Base-by-base conservation (phyloP, 2,113 vertebrate species). In the Podiceps cristatus region DNA sequence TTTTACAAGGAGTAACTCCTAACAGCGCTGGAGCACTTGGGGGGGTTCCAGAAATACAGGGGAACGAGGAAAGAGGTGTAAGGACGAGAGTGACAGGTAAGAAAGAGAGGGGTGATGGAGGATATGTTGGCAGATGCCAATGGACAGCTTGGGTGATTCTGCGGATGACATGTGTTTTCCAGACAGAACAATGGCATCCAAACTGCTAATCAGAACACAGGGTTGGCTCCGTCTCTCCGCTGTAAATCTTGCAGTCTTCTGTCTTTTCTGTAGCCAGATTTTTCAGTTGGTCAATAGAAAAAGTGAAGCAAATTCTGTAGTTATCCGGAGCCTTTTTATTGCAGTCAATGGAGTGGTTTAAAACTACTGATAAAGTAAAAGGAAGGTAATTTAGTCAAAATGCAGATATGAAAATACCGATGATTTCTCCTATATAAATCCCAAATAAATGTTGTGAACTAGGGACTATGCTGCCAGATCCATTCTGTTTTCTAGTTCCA, bases 121-220 rank as follows among this genome's bases (percentile, higher is more conserved):
- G 81, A 88, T 95, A 79, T 88, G 78, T 75, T 95, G 95, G 96
- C 94, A 95, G 95, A 95, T 94, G 91, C 86, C 88, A 96, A 86
- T 75, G 92, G 96, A 97, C 97, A 97, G 95, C 95, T 96, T 97
- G 93, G 96, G 96, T 94, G 94, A 93, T 91, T 97, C 93, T 94
- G 84, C 5, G 44, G 93, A 63, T 96, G 94, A 96, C 94, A 95
- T 96, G 96, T 97, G 95, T 97, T 97, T 97, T 97, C 95, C 94
- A 96, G 96, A 93, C 96, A 96, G 95, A 96, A 96, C 89, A 97
- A 96, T 95, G 94, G 94, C 93, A 97, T 97, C 94, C 95, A 96
- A 97, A 93, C 90, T 86, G 93, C 91, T 97, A 96, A 97, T 96
- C 97, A 94, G 94, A 96, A 86, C 58, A 52, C 75, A 85, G 89